A percentile compares a stretch with the other conserved stretches of the same genome.
phyloP scores from a whole-genome alignment of 2,113 vertebrate genomes.

The Marmota flaviventris region DNA sequence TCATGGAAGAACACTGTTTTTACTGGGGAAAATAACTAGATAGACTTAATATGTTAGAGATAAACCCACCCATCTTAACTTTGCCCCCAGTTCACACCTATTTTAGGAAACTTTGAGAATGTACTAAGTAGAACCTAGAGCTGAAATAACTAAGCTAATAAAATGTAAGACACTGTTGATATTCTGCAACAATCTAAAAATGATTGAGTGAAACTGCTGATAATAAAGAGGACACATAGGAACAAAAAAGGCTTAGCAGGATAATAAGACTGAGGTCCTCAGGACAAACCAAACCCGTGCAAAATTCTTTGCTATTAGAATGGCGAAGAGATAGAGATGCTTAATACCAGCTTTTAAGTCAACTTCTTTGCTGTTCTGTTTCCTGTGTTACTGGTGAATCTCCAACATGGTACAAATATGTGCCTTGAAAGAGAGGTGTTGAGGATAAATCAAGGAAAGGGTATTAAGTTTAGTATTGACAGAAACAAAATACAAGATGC shows the following conservation, averaged over 20 bases:
- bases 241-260: neutral
- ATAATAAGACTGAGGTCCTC: neutral
- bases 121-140: neutral
- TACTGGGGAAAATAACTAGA: neutral
- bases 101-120: neutral
- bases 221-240: neutral
- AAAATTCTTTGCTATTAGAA: neutral
- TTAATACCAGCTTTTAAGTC: neutral
- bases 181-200: neutral
- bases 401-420: neutral
- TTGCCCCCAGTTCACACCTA: accelerated
- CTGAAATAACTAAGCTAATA: neutral
- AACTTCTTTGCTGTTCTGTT: neutral
- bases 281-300: neutral
- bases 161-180: neutral
- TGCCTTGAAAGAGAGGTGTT: neutral
- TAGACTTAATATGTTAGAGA: neutral
- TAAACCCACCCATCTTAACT: neutral
- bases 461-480: neutral
- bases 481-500: neutral
- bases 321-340: neutral
- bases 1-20: neutral
- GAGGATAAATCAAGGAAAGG: neutral
- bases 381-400: neutral
- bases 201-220: neutral